Percentiles rank a stretch among this genome's conserved stretches.
Conservation (phyloP, 2,888 invertebrate species). For the Zygogramma bicolorata region DNA sequence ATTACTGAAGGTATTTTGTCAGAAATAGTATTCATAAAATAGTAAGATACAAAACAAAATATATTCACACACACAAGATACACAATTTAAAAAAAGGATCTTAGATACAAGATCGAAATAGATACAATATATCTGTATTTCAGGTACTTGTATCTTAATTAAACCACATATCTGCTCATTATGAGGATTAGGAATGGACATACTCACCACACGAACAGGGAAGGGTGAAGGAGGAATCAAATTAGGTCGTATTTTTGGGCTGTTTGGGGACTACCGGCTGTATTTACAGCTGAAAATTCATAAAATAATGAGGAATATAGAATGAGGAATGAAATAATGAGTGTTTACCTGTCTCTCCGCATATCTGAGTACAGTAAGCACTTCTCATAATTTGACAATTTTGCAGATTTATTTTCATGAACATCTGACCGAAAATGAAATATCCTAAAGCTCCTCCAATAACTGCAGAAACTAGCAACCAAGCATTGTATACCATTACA, state of each 20-base stretch:
- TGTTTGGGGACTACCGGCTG: constrained; percentile 43
- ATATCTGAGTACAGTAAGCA: constrained; percentile 65
- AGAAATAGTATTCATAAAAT: too few species aligned
- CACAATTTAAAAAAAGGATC: too few species aligned
- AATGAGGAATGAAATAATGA: too few species aligned
- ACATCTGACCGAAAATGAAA: constrained; percentile 70
- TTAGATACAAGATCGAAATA: too few species aligned
- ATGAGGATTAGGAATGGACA: neutral
- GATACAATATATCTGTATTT: too few species aligned
- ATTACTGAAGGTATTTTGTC: too few species aligned
- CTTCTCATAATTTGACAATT: constrained; percentile 67
- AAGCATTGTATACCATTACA: constrained; percentile 81
- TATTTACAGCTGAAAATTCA: constrained; percentile 42
- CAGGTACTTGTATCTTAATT: too few species aligned
- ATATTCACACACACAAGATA: too few species aligned
- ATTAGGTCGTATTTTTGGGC: constrained; percentile 49
- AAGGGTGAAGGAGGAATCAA: constrained; percentile 25
- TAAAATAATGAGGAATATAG: neutral
- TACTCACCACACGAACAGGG: constrained; percentile 18
- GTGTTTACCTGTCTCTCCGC: constrained; percentile 67
- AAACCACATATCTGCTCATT: too few species aligned
- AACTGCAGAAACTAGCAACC: constrained; percentile 74
- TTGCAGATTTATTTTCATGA: constrained; percentile 69
- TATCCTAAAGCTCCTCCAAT: constrained; percentile 75
- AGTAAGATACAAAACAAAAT: too few species aligned